Conservation (phyloP, 2,113 vertebrate genomes). For the Corythoichthys intestinalis region DNA sequence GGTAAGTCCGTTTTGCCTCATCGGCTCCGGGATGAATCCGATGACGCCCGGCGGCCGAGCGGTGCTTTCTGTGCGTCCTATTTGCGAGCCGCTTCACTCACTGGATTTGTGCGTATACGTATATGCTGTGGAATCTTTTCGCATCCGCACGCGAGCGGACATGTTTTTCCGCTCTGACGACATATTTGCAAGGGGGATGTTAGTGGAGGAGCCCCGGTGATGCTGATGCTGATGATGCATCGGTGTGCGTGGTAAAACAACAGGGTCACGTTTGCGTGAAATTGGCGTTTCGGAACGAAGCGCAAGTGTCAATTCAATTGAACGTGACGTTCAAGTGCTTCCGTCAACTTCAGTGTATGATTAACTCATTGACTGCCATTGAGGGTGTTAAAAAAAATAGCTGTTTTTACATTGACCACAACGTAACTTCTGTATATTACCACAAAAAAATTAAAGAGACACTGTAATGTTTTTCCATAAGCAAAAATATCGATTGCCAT, state of each 20-base stretch:
- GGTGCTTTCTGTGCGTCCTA: background rate
- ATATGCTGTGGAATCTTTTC: background rate
- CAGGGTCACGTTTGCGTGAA: background rate
- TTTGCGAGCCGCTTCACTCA: background rate
- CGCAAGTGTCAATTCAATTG: background rate
- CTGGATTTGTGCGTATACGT: background rate
- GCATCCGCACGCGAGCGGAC: background rate
- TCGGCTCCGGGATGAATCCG: background rate
- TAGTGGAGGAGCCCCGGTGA: background rate
- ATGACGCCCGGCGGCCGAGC: background rate
- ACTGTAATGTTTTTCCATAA: no score
- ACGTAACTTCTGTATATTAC: no score
- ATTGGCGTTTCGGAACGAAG: background rate
- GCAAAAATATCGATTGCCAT: no score
- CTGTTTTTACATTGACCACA: no score
- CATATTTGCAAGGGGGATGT: background rate
- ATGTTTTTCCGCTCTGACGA: background rate
- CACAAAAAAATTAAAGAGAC: no score
- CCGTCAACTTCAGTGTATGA: slow-evolving; percentile 3
- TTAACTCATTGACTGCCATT: background rate
- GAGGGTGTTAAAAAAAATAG: no score
- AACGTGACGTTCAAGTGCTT: background rate
- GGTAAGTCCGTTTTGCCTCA: background rate
- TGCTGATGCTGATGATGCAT: background rate
- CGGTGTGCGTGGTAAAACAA: background rate